A percentile compares a stretch with the other conserved stretches of the same genome.
phyloP scores from a whole-genome alignment of 2,797 vertebrate genomes.

The Premnoplex brunnescens region DNA sequence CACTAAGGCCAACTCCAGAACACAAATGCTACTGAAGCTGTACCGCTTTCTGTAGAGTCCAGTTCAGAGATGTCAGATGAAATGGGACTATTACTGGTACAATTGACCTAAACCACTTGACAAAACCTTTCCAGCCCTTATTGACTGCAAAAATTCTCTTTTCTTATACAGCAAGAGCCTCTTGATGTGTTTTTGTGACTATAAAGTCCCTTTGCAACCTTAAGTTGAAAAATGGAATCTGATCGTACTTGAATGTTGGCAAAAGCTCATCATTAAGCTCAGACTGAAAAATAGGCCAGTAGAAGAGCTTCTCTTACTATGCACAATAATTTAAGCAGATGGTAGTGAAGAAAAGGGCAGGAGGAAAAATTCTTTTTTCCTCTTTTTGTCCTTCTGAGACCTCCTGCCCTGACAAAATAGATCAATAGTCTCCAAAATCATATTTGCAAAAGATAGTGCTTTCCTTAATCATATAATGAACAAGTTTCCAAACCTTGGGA shows the following conservation, averaged over 20 bases:
- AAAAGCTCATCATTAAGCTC: background rate
- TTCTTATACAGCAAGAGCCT: background rate
- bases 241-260: background rate
- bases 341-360: background rate
- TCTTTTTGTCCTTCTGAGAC: background rate
- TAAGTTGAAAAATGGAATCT: background rate
- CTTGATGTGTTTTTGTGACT: background rate
- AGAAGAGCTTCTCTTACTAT: background rate
- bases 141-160: background rate
- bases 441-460: background rate
- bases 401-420: background rate
- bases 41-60: background rate
- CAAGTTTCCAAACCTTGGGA: background rate
- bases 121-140: background rate
- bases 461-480: background rate
- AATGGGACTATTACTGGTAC: background rate
- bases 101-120: background rate
- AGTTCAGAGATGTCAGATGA: background rate
- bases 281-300: background rate
- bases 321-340: background rate
- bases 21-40: background rate
- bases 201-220: background rate
- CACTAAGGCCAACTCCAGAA: background rate
- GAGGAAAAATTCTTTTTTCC: background rate
- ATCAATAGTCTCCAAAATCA: background rate